These are phyloP conservation scores for Tolypeutes matacus DNA, from an alignment of 2,797 vertebrate genomes.

Conservation along the genomic window DNA sequence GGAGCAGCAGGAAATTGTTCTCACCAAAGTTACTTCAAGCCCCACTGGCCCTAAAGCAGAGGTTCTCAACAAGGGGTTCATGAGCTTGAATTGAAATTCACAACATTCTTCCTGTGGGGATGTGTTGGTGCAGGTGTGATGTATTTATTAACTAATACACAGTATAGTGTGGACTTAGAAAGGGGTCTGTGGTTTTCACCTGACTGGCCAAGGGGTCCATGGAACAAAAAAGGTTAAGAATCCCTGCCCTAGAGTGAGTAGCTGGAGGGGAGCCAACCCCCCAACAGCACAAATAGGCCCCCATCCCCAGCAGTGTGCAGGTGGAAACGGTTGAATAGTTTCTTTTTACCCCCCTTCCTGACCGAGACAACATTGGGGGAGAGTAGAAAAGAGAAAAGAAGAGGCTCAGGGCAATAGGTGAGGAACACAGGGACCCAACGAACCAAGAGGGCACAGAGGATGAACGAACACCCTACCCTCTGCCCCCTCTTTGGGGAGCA, in stretches of 20 bases:
- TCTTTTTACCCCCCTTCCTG: constrained; percentile 31
- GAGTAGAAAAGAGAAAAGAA: constrained; percentile 28
- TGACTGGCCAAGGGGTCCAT: too few relatives aligned
- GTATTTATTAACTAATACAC: too few relatives aligned
- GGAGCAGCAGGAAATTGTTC: constrained; percentile 63
- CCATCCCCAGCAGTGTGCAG: not conserved
- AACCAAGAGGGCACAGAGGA: not conserved
- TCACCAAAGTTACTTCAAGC: constrained; percentile 78
- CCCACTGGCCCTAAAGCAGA: not conserved
- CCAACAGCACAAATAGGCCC: constrained; percentile 67
- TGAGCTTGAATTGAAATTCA: too few relatives aligned
- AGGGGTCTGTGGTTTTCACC: too few relatives aligned
- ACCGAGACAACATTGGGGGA: not conserved
- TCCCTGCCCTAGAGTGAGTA: not conserved
- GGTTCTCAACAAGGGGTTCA: too few relatives aligned
- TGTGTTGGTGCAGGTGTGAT: too few relatives aligned
- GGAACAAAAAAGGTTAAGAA: too few relatives aligned
- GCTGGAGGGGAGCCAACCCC: constrained; percentile 45
- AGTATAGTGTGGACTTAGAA: too few relatives aligned
- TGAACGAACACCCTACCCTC: not conserved
- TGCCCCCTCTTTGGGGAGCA: constrained; percentile 56
- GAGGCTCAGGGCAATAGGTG: constrained; percentile 42
- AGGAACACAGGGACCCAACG: constrained; percentile 39
- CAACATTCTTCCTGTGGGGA: too few relatives aligned
- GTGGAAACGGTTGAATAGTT: not conserved